Base-by-base conservation (phyloP, 2,888 invertebrate genomes). In the Lucinisca nassula region DNA sequence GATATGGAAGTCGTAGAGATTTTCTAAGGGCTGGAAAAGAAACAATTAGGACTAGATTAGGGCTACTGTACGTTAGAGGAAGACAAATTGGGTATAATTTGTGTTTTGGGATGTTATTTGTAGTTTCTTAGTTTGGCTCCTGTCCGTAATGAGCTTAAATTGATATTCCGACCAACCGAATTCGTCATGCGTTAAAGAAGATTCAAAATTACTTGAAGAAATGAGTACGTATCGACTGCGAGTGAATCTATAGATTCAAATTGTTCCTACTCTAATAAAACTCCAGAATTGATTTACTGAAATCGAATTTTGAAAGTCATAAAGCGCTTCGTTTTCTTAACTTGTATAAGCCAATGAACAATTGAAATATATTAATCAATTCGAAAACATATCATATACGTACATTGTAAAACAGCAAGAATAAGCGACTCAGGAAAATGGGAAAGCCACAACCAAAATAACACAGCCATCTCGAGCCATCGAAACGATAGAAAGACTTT, bases 61-160 rank as follows among this genome's bases (percentile, higher is more conserved):
- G 67, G 35, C 24, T 67, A 67, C 35, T 67, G 67, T 67, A 67
- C 35, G 35, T 67, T 67, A 67, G 24, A 67, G 67, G 67, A 67
- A 67, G 67, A 67, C 35, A 67, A 35, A 67, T 67, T 67, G 35
- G 67, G 67, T 67, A 32, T 67, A 67, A 67, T 67, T 67, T 67
- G 67, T 67, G 67, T 67, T 67, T 67, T 32, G 67, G 67, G 67
- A 67, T 67, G 67, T 67, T 67, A 67, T 67, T 67, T 67, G 67
- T 67, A 67, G 67, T 67, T 67, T 67, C 35, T 21, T 32, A 67
- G 35, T 67, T 67, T 35, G 35, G 32, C 14, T 67, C 67, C 17
- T 32, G 17, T 67, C 67, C 21, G 35, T 67, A 67, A 67, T 67
- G 67, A 67, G 67, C 67, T 67, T 35, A 67, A 67, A 67, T 67